A percentile compares a stretch with the other conserved stretches of the same genome.
These are phyloP conservation scores for Brachionus angularis DNA, from an alignment of 1,140 invertebrate species.

Conservation along the genomic window DNA sequence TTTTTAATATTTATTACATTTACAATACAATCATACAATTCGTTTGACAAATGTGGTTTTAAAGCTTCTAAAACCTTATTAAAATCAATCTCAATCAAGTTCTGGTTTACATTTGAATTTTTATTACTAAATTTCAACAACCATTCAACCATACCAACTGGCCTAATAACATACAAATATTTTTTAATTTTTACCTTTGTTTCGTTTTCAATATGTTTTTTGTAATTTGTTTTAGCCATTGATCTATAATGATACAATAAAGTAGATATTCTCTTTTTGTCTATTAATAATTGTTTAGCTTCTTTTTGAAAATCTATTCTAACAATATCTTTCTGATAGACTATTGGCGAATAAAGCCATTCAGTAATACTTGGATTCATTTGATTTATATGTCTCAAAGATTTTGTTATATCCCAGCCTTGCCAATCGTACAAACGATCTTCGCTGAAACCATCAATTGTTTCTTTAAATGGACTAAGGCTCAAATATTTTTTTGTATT, in stretches of 20 bases:
- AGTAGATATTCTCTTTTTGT: neutral
- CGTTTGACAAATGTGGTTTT: neutral
- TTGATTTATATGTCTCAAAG: neutral
- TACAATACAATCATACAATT: neutral
- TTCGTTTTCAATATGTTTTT: neutral
- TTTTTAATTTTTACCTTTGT: constrained; percentile 30
- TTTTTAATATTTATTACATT: constrained; percentile 13
- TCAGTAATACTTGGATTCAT: neutral
- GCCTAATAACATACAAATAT: constrained; percentile 35
- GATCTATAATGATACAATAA: constrained; percentile 18
- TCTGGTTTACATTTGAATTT: neutral
- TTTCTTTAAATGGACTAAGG: constrained; percentile 1
- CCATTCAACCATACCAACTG: constrained; percentile 28
- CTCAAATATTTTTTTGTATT: constrained; percentile 20
- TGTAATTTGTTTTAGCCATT: constrained; percentile 43
- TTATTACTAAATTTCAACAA: neutral
- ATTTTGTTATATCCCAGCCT: constrained; percentile 40
- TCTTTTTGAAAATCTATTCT: neutral
- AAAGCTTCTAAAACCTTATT: neutral
- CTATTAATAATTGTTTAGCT: neutral
- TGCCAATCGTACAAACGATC: constrained; percentile 37
- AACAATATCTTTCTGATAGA: neutral
- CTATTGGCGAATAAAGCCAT: neutral
- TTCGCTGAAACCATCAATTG: constrained; percentile 38
- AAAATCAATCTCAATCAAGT: constrained; percentile 12